Evolutionary conservation across 2,797 vertebrate genomes (phyloP).

Genomic region (Graptemys geographica): DNA sequence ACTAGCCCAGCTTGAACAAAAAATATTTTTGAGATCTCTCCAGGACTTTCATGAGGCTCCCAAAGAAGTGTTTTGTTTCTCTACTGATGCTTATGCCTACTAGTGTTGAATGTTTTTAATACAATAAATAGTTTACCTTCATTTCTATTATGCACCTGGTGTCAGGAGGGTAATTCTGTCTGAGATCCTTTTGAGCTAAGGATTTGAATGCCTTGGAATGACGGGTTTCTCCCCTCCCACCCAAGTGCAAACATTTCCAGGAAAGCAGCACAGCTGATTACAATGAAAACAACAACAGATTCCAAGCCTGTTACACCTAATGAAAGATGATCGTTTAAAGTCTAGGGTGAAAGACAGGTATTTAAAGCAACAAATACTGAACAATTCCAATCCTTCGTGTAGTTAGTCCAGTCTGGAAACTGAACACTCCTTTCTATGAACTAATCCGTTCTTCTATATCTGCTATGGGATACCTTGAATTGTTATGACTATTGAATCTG

Average conservation of each 20-base stretch:
- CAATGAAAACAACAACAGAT: slow-evolving; percentile 59
- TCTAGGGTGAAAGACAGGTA: slow-evolving; percentile 54
- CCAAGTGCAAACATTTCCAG: not conserved
- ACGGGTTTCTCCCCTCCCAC: not conserved
- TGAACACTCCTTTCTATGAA: slow-evolving; percentile 63
- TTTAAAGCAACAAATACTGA: slow-evolving; percentile 25
- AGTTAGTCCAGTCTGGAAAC: slow-evolving; percentile 74
- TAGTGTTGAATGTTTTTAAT: not conserved
- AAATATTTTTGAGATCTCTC: not conserved
- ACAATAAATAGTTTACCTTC: not conserved
- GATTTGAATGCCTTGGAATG: not conserved
- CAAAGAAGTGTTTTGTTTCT: not conserved
- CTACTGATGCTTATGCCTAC: not conserved
- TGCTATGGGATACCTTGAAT: slow-evolving; percentile 25
- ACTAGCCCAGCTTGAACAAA: not conserved
- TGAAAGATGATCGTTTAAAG: slow-evolving; percentile 60
- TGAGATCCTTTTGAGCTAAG: not conserved
- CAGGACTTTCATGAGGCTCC: not conserved
- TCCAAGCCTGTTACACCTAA: slow-evolving; percentile 44
- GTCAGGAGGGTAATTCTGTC: not conserved
- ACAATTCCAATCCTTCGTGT: slow-evolving; percentile 48
- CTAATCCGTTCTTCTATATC: slow-evolving; percentile 78
- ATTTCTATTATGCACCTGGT: slow-evolving; percentile 6
- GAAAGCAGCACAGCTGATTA: not conserved
- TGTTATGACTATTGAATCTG: slow-evolving; percentile 26